Base-by-base conservation (phyloP, 2,797 vertebrate genomes). In the Acridotheres tristis region DNA sequence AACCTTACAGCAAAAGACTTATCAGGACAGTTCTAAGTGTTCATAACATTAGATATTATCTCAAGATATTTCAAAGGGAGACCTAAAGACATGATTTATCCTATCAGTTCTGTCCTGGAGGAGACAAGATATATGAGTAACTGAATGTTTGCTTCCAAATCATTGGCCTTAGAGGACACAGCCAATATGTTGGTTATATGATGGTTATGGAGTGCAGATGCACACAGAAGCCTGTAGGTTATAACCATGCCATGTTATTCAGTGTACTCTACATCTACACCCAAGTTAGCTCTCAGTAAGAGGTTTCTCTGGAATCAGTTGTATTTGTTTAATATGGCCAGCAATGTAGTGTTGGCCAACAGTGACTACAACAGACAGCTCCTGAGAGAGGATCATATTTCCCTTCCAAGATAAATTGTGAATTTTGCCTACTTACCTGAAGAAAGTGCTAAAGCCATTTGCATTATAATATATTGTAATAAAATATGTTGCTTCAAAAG, bases 401-500 rank as follows among this genome's bases (percentile, higher is more conserved):
- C 85, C 30, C 42, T 86, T 81, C 69, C 85, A 91, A 84, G 38
- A 71, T 47, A 81, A 88, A 91, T 29, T 77, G 40, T 67, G 45
- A 85, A 45, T 88, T 91, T 88, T 91, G 12, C 42, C 26, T 68
- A 5, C 50, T 93, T 77, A 77, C 23, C 34, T 68, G 50, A 78
- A 36, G 6, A 80, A 96, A 93, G 32, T 61, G 45, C 50, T 95
- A 86, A 85, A 80, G 8, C 10, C 16, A 61, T 93, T 91, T 88
- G 21, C 65, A 91, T 85, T 77, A 53, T 90, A 67, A 88, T 80
- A 67, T 67, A 74, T 42, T 85, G 53, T 30, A 91, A 94, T 78
- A 91, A 86, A 94, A 73, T 57, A 67, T 7, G 4, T 47, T 90
- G 16, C 68, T 91, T 30, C 38, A 85, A 88, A 96, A 96, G 10